These are phyloP conservation scores for Anadara kagoshimensis DNA, from an alignment of 1,140 invertebrate species.

Conservation along the genomic window DNA sequence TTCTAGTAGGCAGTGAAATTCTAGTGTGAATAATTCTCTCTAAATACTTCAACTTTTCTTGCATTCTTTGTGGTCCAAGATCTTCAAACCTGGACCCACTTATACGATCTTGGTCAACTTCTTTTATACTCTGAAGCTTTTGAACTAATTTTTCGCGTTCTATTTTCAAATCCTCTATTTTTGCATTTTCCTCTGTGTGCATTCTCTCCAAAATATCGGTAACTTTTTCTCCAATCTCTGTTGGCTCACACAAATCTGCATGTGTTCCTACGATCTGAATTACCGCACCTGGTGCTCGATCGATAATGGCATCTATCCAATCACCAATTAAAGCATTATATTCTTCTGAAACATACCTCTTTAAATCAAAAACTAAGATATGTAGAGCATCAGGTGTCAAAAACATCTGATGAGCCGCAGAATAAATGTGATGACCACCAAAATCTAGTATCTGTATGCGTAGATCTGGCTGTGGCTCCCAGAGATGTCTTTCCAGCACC, in stretches of 20 bases:
- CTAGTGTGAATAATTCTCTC: constrained; percentile 58
- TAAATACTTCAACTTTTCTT: constrained; percentile 50
- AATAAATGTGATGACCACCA: constrained; percentile 70
- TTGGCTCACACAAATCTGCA: constrained; percentile 58
- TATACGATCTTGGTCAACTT: constrained; percentile 16
- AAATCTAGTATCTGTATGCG: constrained; percentile 72
- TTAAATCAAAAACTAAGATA: constrained; percentile 72
- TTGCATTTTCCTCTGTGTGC: constrained; percentile 55
- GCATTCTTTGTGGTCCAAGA: constrained; percentile 52
- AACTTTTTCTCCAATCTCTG: constrained; percentile 51
- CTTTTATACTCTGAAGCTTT: constrained; percentile 34
- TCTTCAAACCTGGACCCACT: constrained; percentile 56
- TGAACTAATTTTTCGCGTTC: constrained; percentile 45
- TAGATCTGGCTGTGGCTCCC: constrained; percentile 65
- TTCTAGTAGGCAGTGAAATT: constrained; percentile 49
- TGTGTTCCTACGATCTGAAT: constrained; percentile 66
- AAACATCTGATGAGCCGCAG: constrained; percentile 72
- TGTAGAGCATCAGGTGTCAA: constrained; percentile 72
- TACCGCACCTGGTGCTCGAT: constrained; percentile 61
- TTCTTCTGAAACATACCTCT: constrained; percentile 45
- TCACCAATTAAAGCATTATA: constrained; percentile 62
- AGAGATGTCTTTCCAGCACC: constrained; percentile 68
- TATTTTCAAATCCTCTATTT: constrained; percentile 54
- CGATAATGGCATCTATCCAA: constrained; percentile 68
- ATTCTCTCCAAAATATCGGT: constrained; percentile 57